Percentiles rank a stretch among this genome's conserved stretches.
phyloP scores from a whole-genome alignment of 2,888 invertebrate species.

The Drosophila emarginata region DNA sequence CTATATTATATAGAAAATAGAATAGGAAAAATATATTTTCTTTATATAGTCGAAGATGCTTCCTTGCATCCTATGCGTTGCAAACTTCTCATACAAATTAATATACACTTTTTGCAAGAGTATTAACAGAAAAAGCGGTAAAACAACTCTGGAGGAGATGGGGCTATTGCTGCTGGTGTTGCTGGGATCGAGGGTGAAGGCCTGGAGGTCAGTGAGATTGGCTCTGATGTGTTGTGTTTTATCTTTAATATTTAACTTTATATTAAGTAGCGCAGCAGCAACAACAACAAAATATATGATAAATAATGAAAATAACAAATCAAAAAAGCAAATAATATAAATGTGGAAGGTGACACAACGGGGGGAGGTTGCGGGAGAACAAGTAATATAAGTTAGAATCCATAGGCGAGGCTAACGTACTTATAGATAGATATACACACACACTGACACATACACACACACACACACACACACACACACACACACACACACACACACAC shows the following conservation, averaged over 20 bases:
- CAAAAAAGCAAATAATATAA: conserved; percentile 29
- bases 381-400: conserved; percentile 70
- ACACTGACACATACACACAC: conserved; percentile 24
- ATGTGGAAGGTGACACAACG: conserved; percentile 3
- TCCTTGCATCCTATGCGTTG: no score
- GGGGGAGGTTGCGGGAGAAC: not conserved
- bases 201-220: conserved; percentile 1
- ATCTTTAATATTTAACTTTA: conserved; percentile 50
- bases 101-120: no score
- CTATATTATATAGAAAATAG: no score
- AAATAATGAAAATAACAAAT: conserved; percentile 53
- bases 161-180: not conserved
- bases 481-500: conserved; percentile 26
- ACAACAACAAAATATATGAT: conserved; percentile 44
- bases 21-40: no score
- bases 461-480: conserved; percentile 24
- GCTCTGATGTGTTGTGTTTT: conserved; percentile 3
- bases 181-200: not conserved
- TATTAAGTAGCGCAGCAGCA: conserved; percentile 44
- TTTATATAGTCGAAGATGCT: no score
- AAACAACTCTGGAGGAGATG: not conserved
- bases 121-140: not conserved
- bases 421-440: conserved; percentile 54
- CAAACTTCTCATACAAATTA: no score
- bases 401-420: conserved; percentile 71